Conservation (phyloP, 2,888 invertebrate species). For the Brachyopa scutellaris region DNA sequence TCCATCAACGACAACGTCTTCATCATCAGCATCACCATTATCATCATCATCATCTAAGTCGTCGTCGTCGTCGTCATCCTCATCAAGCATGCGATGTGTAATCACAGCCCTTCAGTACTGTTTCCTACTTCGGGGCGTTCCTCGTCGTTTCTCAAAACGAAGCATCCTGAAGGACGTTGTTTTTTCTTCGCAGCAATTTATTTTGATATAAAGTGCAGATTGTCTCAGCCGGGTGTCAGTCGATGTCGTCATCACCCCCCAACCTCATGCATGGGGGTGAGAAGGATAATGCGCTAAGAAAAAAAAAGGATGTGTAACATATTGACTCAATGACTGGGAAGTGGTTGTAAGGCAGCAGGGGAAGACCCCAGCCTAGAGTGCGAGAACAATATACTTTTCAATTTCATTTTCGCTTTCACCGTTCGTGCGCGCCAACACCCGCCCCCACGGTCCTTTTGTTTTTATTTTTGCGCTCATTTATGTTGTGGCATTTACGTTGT, state of each 20-base stretch:
- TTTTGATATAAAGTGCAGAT: constrained; percentile 72
- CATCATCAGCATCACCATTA: constrained; percentile 62
- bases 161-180: constrained; percentile 29
- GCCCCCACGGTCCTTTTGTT: constrained; percentile 14
- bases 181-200: constrained; percentile 51
- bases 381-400: constrained; percentile 59
- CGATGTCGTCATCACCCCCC: constrained; percentile 60
- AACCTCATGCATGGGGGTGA: constrained; percentile 8
- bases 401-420: constrained; percentile 44
- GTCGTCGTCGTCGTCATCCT: constrained; percentile 40
- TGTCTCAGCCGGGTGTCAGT: constrained; percentile 70
- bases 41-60: constrained; percentile 30
- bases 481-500: constrained; percentile 60
- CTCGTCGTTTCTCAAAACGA: constrained; percentile 46
- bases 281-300: constrained; percentile 62
- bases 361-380: constrained; percentile 2
- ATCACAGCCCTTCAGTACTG: constrained; percentile 62
- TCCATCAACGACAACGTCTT: constrained; percentile 62
- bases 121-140: constrained; percentile 23
- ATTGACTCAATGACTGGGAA: constrained; percentile 63
- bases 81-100: constrained; percentile 66
- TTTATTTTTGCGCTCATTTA: constrained; percentile 37
- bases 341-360: constrained; percentile 31
- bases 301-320: constrained; percentile 66
- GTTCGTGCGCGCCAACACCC: neutral